These are phyloP conservation scores for Malurus splendens DNA, from an alignment of 2,797 vertebrate genomes.

Conservation along the genomic window DNA sequence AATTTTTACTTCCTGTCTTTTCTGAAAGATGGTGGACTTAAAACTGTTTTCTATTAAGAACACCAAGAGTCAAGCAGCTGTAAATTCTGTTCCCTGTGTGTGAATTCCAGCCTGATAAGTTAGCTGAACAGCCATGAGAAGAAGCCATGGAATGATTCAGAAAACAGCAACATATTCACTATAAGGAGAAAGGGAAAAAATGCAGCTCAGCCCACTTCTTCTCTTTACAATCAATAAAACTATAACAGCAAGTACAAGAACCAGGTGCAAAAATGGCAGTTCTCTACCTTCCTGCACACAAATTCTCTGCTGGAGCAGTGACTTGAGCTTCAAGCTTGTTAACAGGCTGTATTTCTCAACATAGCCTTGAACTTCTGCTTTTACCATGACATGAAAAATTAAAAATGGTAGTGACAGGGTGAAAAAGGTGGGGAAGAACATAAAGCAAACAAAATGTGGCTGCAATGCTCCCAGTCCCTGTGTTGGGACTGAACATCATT, in stretches of 20 bases:
- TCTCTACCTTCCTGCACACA: neutral
- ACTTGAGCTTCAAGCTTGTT: neutral
- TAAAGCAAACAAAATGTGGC: neutral
- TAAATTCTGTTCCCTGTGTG: neutral
- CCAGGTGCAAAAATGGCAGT: neutral
- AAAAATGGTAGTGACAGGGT: neutral
- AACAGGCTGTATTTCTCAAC: neutral
- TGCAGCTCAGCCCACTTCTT: neutral
- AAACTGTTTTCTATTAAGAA: neutral
- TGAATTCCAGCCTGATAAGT: neutral
- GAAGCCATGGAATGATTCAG: neutral
- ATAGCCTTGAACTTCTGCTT: neutral
- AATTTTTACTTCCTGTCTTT: neutral
- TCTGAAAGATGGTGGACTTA: neutral
- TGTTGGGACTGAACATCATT: neutral
- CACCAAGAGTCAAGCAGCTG: neutral
- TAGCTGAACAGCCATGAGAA: neutral
- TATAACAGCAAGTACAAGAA: neutral
- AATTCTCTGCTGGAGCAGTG: neutral
- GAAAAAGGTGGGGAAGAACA: neutral
- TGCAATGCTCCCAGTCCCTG: neutral
- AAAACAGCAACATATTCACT: neutral
- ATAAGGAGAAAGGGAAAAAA: neutral
- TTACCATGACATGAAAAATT: neutral
- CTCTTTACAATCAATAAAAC: neutral